phyloP scores from a whole-genome alignment of 2,888 invertebrate genomes.

The Diaperis boleti region DNA sequence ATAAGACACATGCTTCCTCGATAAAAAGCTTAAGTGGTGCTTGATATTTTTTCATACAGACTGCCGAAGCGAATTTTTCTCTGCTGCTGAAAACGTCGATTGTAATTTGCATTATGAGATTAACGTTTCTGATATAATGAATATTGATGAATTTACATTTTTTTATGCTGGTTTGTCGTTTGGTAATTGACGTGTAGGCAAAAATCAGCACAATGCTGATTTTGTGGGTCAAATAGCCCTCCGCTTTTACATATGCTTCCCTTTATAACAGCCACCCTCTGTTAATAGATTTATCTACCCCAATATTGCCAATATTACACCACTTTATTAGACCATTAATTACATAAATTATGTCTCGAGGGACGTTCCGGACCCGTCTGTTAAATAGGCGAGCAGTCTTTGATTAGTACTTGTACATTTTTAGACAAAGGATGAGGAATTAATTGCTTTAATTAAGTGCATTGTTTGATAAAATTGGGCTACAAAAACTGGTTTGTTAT shows the following conservation, averaged over 20 bases:
- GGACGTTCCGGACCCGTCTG: slow-evolving; percentile 51
- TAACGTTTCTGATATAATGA: slow-evolving; percentile 35
- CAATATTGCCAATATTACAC: slow-evolving; percentile 65
- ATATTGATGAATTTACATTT: slow-evolving; percentile 37
- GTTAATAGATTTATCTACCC: slow-evolving; percentile 65
- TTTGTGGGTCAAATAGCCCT: slow-evolving; percentile 37
- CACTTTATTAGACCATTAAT: slow-evolving; percentile 67
- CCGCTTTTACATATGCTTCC: slow-evolving; percentile 55
- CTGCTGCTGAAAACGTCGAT: neutral
- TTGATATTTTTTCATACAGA: neutral
- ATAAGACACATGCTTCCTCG: neutral
- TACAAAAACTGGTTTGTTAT: too few species aligned
- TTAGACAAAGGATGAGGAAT: too few species aligned
- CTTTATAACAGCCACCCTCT: slow-evolving; percentile 53
- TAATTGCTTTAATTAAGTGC: too few species aligned
- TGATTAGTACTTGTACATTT: too few species aligned
- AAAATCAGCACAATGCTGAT: slow-evolving; percentile 36
- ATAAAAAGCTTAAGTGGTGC: neutral
- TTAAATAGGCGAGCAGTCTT: too few species aligned
- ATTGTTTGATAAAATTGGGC: too few species aligned
- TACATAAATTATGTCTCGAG: slow-evolving; percentile 62
- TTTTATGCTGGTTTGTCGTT: slow-evolving; percentile 1
- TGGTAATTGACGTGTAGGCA: slow-evolving; percentile 21
- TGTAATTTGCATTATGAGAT: slow-evolving; percentile 15
- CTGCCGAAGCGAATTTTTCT: neutral